Conservation (phyloP, 2,797 vertebrate genomes). For the Betta splendens region DNA sequence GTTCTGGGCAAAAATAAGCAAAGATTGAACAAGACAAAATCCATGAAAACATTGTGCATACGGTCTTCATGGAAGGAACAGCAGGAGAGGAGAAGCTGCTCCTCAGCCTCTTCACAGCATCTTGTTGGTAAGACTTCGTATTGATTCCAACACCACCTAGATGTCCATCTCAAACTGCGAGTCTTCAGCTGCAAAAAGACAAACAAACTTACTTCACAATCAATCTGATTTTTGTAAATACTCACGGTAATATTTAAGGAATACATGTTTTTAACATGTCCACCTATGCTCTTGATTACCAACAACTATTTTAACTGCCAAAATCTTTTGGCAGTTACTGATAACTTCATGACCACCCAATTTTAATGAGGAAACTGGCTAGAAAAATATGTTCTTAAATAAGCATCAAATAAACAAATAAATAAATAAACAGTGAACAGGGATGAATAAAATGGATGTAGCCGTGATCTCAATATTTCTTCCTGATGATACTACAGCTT, state of each 20-base stretch:
- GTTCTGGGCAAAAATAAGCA: conserved; percentile 35
- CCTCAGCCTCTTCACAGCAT: conserved; percentile 42
- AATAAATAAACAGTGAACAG: too few species aligned
- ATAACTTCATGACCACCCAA: too few species aligned
- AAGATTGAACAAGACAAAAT: conserved; percentile 21
- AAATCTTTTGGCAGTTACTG: too few species aligned
- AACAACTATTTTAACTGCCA: too few species aligned
- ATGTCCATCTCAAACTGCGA: conserved; percentile 85
- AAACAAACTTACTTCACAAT: conserved; percentile 17
- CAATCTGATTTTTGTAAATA: not conserved
- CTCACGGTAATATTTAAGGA: not conserved
- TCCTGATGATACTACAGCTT: too few species aligned
- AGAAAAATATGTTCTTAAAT: too few species aligned
- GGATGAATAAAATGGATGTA: too few species aligned
- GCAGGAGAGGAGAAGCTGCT: conserved; percentile 14
- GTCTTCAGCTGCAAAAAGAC: conserved; percentile 73
- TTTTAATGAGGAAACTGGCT: too few species aligned
- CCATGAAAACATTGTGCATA: conserved; percentile 21
- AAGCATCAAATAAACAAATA: too few species aligned
- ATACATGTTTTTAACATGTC: too few species aligned
- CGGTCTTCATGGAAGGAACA: conserved; percentile 32
- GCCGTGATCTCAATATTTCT: too few species aligned
- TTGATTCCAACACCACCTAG: conserved; percentile 49
- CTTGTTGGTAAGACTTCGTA: conserved; percentile 16
- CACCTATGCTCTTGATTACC: too few species aligned